Evolutionary conservation across 2,797 vertebrate species (phyloP), one percentile per base, ranked within the genome.

Genomic region (Artibeus jamaicensis): DNA sequence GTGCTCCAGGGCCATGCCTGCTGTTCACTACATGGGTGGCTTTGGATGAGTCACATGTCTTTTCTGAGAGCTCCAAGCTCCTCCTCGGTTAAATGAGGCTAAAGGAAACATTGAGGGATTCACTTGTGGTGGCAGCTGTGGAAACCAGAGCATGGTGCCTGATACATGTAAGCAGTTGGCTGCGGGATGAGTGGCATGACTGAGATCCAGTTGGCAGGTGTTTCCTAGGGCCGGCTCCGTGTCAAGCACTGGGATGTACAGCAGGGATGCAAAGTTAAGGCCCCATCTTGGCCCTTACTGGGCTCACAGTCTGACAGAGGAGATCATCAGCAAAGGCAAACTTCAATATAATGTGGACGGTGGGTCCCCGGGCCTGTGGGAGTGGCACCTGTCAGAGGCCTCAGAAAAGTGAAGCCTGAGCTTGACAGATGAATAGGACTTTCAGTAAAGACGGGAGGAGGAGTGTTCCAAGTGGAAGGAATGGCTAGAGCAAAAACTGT

Each of bases 211-310:
- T 9, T 96, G 81, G 83, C 65, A 86, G 83, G 50, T 5, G 1
- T 88, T 96, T 95, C 48, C 82, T 93, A 71, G 32, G 77, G 24
- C 76, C 48, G 62, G 22, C 57, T 94, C 34, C 86, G 62, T 96
- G 68, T 81, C 71, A 91, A 84, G 32, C 44, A 76, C 44, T 82
- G 44, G 34, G 10, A 86, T 86, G 46, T n/a, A 44, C 76, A 79
- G n/a, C 86, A 65, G 48, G 22, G 39, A 89, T 57, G 94, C 42
- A 62, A 86, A 71, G 57, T n/a, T 68, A 83, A 93, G 34, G 68
- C 62, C 53, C 18, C 53, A 22, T 76, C 46, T 94, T 55, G 22
- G 34, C 14, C 62, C 55, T 77, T 48, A 83, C 77, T 77, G 46
- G 18, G 73, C 22, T 83, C 67, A 84, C 44, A 62, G 53, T 44